Evolutionary conservation across 1,140 invertebrate species (phyloP), one percentile per base, ranked within the genome.

Genomic region (Ceratina japonica): DNA sequence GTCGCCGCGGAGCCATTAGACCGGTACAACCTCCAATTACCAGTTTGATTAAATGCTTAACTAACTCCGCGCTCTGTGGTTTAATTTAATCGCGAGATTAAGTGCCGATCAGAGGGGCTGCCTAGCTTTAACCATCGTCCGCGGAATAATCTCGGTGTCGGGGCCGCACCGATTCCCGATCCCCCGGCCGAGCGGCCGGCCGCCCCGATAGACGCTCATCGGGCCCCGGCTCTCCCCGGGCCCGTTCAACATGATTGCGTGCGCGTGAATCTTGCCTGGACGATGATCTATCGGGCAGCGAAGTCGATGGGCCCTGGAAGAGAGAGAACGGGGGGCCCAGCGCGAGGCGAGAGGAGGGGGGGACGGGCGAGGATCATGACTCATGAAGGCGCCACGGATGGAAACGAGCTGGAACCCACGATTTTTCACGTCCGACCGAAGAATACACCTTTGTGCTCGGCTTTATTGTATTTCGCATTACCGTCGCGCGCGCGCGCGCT

Each of bases 11-110:
- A 86, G 84, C 87, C 89, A 91, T 91, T 91, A 90, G 89, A 84
- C 82, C 84, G 86, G 82, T 88, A 87, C 89, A 91, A 89, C 90
- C 89, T 89, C 88, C 88, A 91, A 91, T 92, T 91, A 91, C 87
- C 85, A 87, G 87, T 91, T 92, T 92, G 90, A 92, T 91, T 91
- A 92, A 92, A 92, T 91, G 89, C 89, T 92, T 90, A 91, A 91
- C 90, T 90, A 91, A 92, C 89, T 92, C 89, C 72, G 88, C 87
- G 87, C 87, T 90, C 90, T 91, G 89, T 90, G 88, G 87, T 91
- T 91, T 92, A 90, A 92, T 92, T 91, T 92, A 92, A 92, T 92
- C 89, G 89, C 87, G 85, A 91, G 87, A 91, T 89, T 90, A 90
- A 91, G 87, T 90, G 88, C 90, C 85, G 85, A 86, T 85, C 82